phyloP scores from a whole-genome alignment of 2,888 invertebrate genomes.

The Watsonalla cultraria region DNA sequence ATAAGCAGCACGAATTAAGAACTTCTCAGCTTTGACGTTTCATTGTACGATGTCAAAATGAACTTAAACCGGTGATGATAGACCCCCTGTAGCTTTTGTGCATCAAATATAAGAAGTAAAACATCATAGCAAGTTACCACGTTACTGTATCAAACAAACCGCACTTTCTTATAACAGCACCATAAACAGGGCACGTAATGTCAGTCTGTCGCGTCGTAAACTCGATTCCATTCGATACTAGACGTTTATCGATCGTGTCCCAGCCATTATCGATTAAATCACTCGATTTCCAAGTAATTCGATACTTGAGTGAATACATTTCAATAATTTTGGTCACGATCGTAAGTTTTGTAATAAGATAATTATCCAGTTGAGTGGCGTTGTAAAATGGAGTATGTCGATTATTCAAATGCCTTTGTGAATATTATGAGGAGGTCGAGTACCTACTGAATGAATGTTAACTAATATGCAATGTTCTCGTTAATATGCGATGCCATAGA shows the following conservation, averaged over 20 bases:
- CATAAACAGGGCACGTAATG: constrained; percentile 5
- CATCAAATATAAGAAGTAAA: no score
- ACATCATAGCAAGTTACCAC: background rate
- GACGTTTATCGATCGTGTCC: background rate
- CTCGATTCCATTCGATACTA: constrained; percentile 2
- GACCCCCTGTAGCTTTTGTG: no score
- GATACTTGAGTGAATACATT: background rate
- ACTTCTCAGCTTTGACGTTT: no score
- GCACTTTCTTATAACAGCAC: constrained; percentile 10
- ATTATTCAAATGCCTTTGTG: background rate
- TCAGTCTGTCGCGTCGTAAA: constrained; percentile 5
- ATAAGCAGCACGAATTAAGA: no score
- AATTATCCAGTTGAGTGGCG: background rate
- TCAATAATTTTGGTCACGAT: background rate
- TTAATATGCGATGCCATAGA: no score
- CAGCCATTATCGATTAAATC: constrained; percentile 1
- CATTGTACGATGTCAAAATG: no score
- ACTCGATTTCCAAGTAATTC: constrained; percentile 1
- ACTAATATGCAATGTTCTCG: background rate
- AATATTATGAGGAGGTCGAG: background rate
- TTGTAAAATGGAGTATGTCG: background rate
- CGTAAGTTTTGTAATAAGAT: background rate
- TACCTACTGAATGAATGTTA: background rate
- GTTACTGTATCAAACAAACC: background rate
- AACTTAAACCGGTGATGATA: no score